A percentile compares a stretch with the other conserved stretches of the same genome.
Evolutionary conservation across 2,888 invertebrate species (phyloP).

Genomic region (Conomelus anceps): DNA sequence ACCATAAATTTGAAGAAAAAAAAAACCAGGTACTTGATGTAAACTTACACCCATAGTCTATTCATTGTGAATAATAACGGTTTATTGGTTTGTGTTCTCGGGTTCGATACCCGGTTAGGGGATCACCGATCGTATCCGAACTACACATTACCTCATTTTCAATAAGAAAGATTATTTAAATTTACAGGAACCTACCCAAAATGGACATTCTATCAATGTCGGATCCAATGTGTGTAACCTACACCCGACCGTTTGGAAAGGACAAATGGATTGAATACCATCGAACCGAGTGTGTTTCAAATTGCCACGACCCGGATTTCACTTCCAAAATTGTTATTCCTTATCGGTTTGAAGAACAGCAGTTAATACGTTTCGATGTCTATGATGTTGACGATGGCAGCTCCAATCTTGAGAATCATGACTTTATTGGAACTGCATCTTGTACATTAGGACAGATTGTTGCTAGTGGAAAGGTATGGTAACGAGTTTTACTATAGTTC

Average conservation of each 20-base stretch:
- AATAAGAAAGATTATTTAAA: background rate
- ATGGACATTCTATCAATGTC: constrained; percentile 49
- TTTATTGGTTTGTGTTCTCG: too few species aligned
- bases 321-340: constrained; percentile 47
- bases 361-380: constrained; percentile 47
- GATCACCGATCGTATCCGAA: too few species aligned
- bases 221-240: constrained; percentile 48
- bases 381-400: constrained; percentile 42
- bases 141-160: too few species aligned
- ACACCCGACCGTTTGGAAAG: constrained; percentile 41
- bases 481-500: too few species aligned
- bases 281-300: constrained; percentile 44
- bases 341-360: constrained; percentile 52
- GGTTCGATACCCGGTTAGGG: too few species aligned
- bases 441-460: constrained; percentile 47
- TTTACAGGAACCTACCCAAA: constrained; percentile 43
- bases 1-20: too few species aligned
- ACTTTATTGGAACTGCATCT: constrained; percentile 48
- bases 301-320: constrained; percentile 48
- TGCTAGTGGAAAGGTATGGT: constrained; percentile 32
- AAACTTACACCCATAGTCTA: too few species aligned
- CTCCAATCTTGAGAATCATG: constrained; percentile 39
- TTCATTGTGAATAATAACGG: too few species aligned
- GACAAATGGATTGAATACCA: constrained; percentile 42
- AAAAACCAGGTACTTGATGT: too few species aligned